Evolutionary conservation across 2,888 invertebrate genomes (phyloP).

Genomic region (Leptopilina drosophilae): DNA sequence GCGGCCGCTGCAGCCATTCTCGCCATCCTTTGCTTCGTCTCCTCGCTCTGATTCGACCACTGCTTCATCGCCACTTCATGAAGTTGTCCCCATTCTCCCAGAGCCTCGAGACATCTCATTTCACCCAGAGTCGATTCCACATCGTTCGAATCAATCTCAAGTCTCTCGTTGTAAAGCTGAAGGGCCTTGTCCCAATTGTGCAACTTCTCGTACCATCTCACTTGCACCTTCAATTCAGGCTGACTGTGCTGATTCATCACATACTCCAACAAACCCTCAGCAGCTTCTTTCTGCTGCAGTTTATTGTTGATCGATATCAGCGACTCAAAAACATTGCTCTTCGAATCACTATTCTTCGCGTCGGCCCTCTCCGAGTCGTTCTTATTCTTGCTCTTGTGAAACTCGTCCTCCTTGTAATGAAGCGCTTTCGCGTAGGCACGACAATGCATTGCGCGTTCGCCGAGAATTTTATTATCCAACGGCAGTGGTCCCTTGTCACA

Average conservation of each 20-base stretch:
- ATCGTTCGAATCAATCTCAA: constrained; percentile 83
- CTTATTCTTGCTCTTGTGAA: constrained; percentile 86
- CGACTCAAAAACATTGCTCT: constrained; percentile 93
- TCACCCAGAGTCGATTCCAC: constrained; percentile 92
- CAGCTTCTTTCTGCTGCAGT: constrained; percentile 98
- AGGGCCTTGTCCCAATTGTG: constrained; percentile 99
- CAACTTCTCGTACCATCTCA: constrained; percentile 98
- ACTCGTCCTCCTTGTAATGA: constrained; percentile 96
- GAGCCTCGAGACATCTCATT: constrained; percentile 96
- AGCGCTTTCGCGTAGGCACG: constrained; percentile 90
- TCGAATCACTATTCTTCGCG: constrained; percentile 68
- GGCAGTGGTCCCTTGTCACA: constrained; percentile 97
- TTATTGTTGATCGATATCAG: constrained; percentile 98
- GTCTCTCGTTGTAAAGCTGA: constrained; percentile 88
- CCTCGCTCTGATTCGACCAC: constrained; percentile 84
- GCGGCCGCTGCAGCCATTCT: constrained; percentile 95
- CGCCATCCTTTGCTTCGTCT: constrained; percentile 85
- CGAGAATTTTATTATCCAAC: constrained; percentile 90
- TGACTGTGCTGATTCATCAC: constrained; percentile 89
- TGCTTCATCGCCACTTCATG: constrained; percentile 88
- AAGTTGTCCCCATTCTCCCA: constrained; percentile 96
- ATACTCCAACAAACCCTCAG: constrained; percentile 93
- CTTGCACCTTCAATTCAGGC: constrained; percentile 81
- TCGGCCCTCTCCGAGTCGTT: constrained; percentile 22
- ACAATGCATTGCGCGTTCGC: constrained; percentile 96